Percentiles rank a stretch among this genome's conserved stretches.
These are phyloP conservation scores for Linepithema humile DNA, from an alignment of 1,140 invertebrate species.

Conservation along the genomic window DNA sequence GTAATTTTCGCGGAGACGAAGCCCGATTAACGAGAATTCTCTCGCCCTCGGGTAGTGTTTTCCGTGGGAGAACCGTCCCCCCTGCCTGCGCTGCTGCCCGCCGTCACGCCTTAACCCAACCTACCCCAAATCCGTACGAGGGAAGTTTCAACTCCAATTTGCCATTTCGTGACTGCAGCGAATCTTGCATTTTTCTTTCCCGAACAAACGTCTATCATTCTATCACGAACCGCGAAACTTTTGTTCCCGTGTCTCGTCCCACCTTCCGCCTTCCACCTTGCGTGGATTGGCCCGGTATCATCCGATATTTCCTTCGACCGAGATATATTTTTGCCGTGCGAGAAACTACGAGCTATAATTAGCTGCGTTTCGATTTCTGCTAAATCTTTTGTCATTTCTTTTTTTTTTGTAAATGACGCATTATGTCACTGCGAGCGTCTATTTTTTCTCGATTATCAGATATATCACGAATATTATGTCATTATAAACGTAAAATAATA, in stretches of 20 bases:
- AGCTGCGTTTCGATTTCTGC: slow-evolving; percentile 35
- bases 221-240: slow-evolving; percentile 84
- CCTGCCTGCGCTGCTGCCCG: slow-evolving; percentile 43
- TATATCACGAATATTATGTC: neutral
- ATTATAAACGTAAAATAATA: neutral
- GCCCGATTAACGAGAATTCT: slow-evolving; percentile 64
- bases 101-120: slow-evolving; percentile 77
- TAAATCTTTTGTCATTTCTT: slow-evolving; percentile 2
- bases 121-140: slow-evolving; percentile 79
- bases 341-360: slow-evolving; percentile 53
- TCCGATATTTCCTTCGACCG: slow-evolving; percentile 72
- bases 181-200: slow-evolving; percentile 85
- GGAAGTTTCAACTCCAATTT: slow-evolving; percentile 84
- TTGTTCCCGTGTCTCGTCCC: slow-evolving; percentile 80
- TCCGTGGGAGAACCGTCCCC: slow-evolving; percentile 65
- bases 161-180: slow-evolving; percentile 85
- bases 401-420: slow-evolving; percentile 1
- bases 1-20: slow-evolving; percentile 69
- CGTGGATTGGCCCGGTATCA: slow-evolving; percentile 71
- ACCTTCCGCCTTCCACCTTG: slow-evolving; percentile 70
- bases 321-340: slow-evolving; percentile 66
- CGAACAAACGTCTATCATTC: slow-evolving; percentile 85
- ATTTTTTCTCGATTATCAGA: neutral
- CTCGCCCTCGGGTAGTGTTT: slow-evolving; percentile 65
- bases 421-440: neutral